Evolutionary conservation across 1,140 invertebrate species (phyloP), one percentile per base, ranked within the genome.

Genomic region (Cydia splendana): DNA sequence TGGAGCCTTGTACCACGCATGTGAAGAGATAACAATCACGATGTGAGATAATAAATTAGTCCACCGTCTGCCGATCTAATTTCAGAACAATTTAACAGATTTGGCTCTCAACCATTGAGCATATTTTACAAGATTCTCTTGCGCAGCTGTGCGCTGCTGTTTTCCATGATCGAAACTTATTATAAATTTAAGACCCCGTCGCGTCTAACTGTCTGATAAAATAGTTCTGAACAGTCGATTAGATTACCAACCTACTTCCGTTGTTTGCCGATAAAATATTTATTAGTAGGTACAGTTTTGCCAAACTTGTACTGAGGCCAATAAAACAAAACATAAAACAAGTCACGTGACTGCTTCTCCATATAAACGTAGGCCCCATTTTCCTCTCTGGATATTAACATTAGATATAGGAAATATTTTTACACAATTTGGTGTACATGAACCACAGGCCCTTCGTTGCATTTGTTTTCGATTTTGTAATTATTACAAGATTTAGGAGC

Each of bases 21-120:
- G 18, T 62, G 9, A 62, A 62, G n/a, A 62, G 57, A 62, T 62
- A 62, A 62, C 20, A 62, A 62, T 62, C 57, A 62, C 20, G 57
- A 62, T 12, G 15, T n/a, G 53, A 57, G 57, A 62, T 62, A 18
- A 62, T 62, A 62, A 20, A 24, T 24, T n/a, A 62, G 57, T 62
- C 57, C 57, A 24, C 57, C 57, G 7, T 9, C 20, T 62, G 20
- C 1, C 20, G 4, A 9, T 62, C 18, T 62, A 24, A 62, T 62
- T 24, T 62, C 57, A 24, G 20, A 62, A 62, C 18, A 20, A 62
- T 62, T 62, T 62, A 62, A 62, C 57, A 10, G 57, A 62, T 24
- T 62, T 62, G 57, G 20, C 57, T 24, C 18, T 10, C 20, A 62
- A 62, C 57, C 57, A 24, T 62, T 24, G 9, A 62, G 24, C 20